Conservation (phyloP, 2,797 vertebrate genomes). For the Allochrocebus solatus region DNA sequence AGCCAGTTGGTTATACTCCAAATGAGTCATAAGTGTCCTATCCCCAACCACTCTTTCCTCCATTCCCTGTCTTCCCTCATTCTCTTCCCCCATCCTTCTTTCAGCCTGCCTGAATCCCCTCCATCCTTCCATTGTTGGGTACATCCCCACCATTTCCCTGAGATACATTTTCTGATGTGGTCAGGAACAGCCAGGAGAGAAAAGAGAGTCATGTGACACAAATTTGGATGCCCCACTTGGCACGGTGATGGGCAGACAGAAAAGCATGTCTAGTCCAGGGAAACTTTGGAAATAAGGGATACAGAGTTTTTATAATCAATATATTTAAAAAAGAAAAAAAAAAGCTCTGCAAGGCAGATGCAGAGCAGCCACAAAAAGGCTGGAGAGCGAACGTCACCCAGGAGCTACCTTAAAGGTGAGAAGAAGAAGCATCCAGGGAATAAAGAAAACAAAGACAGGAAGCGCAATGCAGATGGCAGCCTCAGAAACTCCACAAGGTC, state of each 20-base stretch:
- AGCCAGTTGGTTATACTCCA: neutral
- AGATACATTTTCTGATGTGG: neutral
- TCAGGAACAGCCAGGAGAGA: neutral
- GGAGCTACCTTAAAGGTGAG: accelerated
- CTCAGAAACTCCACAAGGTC: neutral
- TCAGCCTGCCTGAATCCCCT: neutral
- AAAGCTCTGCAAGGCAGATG: neutral
- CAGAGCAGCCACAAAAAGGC: neutral
- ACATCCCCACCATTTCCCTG: neutral
- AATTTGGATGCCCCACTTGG: neutral
- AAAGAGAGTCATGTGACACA: neutral
- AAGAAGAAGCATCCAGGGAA: neutral
- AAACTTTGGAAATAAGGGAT: neutral
- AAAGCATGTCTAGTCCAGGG: neutral
- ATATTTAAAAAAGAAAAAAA: neutral
- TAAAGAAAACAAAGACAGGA: neutral
- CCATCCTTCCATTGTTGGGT: neutral
- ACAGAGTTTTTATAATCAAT: neutral
- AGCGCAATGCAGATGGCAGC: neutral
- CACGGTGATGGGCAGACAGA: neutral
- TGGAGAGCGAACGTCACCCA: neutral
- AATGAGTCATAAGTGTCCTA: neutral
- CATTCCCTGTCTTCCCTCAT: neutral
- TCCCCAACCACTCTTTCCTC: neutral
- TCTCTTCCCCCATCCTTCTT: neutral